phyloP scores from a whole-genome alignment of 1,140 invertebrate species.

The Helicoverpa zea region DNA sequence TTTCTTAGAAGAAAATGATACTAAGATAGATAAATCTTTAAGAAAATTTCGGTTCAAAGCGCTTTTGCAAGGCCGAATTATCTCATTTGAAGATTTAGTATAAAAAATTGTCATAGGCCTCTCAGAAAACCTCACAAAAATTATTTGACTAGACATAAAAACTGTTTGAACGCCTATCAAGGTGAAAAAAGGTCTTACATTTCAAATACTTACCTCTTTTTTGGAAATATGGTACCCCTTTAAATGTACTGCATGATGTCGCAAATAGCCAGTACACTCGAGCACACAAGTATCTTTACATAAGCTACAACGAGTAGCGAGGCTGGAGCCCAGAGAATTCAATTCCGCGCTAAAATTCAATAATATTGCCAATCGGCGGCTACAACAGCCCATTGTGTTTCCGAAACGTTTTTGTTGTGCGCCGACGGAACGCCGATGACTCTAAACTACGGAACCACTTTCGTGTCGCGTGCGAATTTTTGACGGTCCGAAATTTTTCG shows the following conservation, averaged over 20 bases:
- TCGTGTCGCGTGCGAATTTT: slow-evolving; percentile 22
- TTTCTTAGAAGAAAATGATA: background rate
- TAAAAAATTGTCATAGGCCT: no score
- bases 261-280: background rate
- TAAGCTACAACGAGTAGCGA: background rate
- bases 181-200: background rate
- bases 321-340: slow-evolving; percentile 28
- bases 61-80: no score
- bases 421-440: slow-evolving; percentile 19
- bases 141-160: no score
- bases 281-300: slow-evolving; percentile 29
- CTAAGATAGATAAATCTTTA: background rate
- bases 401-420: slow-evolving; percentile 39
- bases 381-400: slow-evolving; percentile 40
- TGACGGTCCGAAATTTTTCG: slow-evolving; percentile 5
- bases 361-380: slow-evolving; percentile 47
- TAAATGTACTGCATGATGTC: background rate
- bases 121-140: no score
- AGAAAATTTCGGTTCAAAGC: background rate
- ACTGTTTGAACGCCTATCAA: no score
- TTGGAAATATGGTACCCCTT: background rate
- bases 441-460: slow-evolving; percentile 35
- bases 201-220: background rate
- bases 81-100: no score
- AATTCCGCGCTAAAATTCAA: slow-evolving; percentile 47